Conservation (phyloP, 2,113 vertebrate species). For the Mesembrinibis cayennensis region DNA sequence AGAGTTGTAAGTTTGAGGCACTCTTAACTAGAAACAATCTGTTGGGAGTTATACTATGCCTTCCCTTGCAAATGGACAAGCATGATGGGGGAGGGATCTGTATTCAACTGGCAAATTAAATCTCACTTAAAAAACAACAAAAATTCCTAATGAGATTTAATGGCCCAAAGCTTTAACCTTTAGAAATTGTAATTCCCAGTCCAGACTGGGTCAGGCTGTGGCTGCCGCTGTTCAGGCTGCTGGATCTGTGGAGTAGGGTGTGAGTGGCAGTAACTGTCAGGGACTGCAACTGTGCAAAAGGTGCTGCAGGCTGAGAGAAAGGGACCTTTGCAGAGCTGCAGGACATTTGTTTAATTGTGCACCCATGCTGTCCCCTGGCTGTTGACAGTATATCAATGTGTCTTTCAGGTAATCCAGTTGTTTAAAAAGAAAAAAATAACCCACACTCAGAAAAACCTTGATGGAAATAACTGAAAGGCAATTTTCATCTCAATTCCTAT, state of each 20-base stretch:
- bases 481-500: neutral
- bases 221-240: neutral
- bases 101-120: neutral
- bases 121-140: neutral
- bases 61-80: neutral
- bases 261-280: neutral
- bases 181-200: neutral
- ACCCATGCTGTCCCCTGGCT: neutral
- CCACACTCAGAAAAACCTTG: neutral
- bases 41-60: neutral
- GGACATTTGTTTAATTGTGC: neutral
- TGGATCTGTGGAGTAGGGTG: neutral
- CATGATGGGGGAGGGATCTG: neutral
- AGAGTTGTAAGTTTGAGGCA: neutral
- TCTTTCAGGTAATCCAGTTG: neutral
- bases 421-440: neutral
- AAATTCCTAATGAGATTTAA: neutral
- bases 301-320: neutral
- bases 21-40: constrained; percentile 28
- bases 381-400: neutral
- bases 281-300: neutral
- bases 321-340: neutral
- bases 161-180: neutral
- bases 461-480: neutral
- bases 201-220: neutral